Evolutionary conservation across 2,113 vertebrate species (phyloP).

Genomic region (Paedocypris sp.): DNA sequence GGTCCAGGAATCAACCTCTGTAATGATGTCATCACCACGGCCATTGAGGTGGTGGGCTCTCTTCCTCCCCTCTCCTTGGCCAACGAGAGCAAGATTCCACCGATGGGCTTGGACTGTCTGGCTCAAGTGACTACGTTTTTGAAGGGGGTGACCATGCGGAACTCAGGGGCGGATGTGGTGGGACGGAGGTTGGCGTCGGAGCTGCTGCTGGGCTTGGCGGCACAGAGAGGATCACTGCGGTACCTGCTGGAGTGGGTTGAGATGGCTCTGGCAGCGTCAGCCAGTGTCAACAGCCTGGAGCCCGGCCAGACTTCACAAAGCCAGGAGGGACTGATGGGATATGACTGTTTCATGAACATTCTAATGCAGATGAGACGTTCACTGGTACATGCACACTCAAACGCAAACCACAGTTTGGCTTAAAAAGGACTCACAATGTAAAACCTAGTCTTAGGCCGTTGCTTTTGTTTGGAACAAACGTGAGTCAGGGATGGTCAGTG

Average conservation of each 20-base stretch:
- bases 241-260: constrained; percentile 72
- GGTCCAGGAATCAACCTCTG: constrained; percentile 50
- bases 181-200: constrained; percentile 87
- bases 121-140: constrained; percentile 90
- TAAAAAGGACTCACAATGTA: no score
- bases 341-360: constrained; percentile 94
- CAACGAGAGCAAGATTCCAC: constrained; percentile 73
- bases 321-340: constrained; percentile 87
- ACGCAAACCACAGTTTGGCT: no score
- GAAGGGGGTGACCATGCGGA: constrained; percentile 91
- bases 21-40: constrained; percentile 66
- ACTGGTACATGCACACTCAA: constrained; percentile 63
- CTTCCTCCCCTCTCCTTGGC: constrained; percentile 66
- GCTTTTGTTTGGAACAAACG: no score
- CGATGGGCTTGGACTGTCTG: constrained; percentile 94
- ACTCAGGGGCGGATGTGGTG: constrained; percentile 86
- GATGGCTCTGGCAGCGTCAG: constrained; percentile 82
- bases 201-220: constrained; percentile 83
- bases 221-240: constrained; percentile 70
- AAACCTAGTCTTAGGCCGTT: no score
- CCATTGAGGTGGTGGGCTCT: constrained; percentile 61
- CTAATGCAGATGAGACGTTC: constrained; percentile 95
- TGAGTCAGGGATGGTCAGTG: no score
- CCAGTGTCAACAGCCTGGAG: constrained; percentile 80
- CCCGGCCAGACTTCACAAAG: constrained; percentile 61